Percentiles rank a stretch among this genome's conserved stretches.
Conservation (phyloP, 2,113 vertebrate species). For the Tragelaphus imberbis region DNA sequence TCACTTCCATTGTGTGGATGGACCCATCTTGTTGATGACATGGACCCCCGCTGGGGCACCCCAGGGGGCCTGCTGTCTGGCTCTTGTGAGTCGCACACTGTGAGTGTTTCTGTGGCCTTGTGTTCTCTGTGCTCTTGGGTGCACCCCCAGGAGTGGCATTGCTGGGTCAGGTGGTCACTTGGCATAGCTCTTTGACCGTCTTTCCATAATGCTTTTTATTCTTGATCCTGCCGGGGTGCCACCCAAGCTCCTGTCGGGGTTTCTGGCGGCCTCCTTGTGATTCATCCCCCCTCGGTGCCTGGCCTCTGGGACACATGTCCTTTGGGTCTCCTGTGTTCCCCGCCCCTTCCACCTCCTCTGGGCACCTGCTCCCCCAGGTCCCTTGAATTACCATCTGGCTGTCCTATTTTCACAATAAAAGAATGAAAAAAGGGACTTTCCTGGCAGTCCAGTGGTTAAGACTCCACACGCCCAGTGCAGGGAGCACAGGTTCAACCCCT, state of each 20-base stretch:
- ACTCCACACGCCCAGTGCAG: rapidly evolving
- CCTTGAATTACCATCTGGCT: not conserved
- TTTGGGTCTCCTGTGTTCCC: not conserved
- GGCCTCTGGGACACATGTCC: not conserved
- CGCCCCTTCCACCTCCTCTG: not conserved
- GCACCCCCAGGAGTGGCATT: not conserved
- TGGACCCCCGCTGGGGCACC: not conserved
- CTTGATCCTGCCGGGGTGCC: rapidly evolving
- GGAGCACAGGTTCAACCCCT: not conserved
- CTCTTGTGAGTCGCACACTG: not conserved
- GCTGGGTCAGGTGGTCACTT: not conserved
- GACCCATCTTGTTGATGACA: not conserved
- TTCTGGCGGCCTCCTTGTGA: not conserved
- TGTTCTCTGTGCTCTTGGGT: not conserved
- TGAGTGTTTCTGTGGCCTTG: not conserved
- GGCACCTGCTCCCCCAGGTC: not conserved
- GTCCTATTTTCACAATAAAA: not conserved
- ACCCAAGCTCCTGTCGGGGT: not conserved
- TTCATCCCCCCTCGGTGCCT: rapidly evolving
- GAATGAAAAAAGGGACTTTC: not conserved
- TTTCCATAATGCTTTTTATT: not conserved
- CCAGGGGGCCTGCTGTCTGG: not conserved
- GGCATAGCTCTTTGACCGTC: not conserved
- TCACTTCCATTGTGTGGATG: not conserved
- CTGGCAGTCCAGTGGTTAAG: not conserved